Evolutionary conservation across 2,797 vertebrate genomes (phyloP).

Genomic region (Calcarius lapponicus): DNA sequence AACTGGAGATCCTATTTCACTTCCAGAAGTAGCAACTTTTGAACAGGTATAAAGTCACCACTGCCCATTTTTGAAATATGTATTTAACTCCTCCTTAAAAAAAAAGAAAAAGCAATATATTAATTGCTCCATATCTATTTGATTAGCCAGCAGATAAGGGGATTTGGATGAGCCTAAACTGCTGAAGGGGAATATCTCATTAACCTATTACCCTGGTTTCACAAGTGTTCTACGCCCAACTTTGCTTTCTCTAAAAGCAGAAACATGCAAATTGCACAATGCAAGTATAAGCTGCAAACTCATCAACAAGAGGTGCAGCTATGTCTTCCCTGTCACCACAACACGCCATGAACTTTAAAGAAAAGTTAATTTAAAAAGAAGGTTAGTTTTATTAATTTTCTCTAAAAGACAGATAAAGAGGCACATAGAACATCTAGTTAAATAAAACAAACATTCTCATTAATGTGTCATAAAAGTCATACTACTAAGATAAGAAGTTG

Average conservation of each 20-base stretch:
- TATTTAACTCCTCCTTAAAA: neutral
- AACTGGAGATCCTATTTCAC: neutral
- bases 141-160: constrained; percentile 9
- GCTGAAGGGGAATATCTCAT: neutral
- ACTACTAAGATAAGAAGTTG: neutral
- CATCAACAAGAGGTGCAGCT: neutral
- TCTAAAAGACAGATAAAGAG: neutral
- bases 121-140: neutral
- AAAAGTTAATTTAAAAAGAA: neutral
- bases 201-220: neutral
- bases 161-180: constrained; percentile 33
- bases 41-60: neutral
- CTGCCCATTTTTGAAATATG: neutral
- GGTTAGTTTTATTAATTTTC: neutral
- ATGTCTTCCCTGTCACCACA: neutral
- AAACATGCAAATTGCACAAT: neutral
- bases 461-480: neutral
- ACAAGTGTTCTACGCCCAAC: neutral
- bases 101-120: neutral
- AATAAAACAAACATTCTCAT: neutral
- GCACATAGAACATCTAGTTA: neutral
- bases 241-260: neutral
- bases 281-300: neutral
- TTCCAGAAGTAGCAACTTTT: neutral
- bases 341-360: neutral